A percentile compares a stretch with the other conserved stretches of the same genome.
Evolutionary conservation across 2,797 vertebrate genomes (phyloP).

Genomic region (Microctenopoma stevenorrisi): DNA sequence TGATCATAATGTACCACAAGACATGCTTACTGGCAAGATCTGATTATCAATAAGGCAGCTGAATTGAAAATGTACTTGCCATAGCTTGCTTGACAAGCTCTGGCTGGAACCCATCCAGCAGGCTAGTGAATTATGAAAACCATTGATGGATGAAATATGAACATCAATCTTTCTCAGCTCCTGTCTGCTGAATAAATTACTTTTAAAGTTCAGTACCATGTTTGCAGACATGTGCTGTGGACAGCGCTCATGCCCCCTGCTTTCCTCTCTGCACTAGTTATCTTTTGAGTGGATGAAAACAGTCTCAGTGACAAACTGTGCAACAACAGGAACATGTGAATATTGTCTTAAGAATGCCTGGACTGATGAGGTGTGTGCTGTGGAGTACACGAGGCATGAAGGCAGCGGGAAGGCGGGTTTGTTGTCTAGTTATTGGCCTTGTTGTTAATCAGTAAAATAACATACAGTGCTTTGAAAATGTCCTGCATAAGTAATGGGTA

Average conservation of each 20-base stretch:
- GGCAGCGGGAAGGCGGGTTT: slow-evolving; percentile 14
- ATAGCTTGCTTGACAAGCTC: slow-evolving; percentile 62
- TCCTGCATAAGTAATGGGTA: background rate
- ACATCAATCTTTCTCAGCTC: slow-evolving; percentile 76
- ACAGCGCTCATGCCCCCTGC: slow-evolving; percentile 30
- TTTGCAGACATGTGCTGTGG: slow-evolving; percentile 58
- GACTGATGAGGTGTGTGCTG: slow-evolving; percentile 45
- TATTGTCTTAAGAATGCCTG: slow-evolving; percentile 10
- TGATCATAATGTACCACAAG: slow-evolving; percentile 29
- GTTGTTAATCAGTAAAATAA: slow-evolving; percentile 55
- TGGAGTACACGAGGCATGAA: slow-evolving; percentile 23
- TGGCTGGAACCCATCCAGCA: slow-evolving; percentile 59
- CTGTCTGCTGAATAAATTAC: slow-evolving; percentile 76
- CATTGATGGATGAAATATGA: slow-evolving; percentile 79
- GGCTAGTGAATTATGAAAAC: slow-evolving; percentile 70
- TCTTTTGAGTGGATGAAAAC: slow-evolving; percentile 20
- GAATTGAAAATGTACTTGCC: slow-evolving; percentile 51
- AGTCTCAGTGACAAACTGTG: slow-evolving; percentile 17
- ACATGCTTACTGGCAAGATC: slow-evolving; percentile 43
- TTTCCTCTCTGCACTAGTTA: background rate
- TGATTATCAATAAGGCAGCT: slow-evolving; percentile 63
- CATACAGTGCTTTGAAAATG: slow-evolving; percentile 27
- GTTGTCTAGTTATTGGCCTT: slow-evolving; percentile 42
- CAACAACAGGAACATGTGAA: slow-evolving; percentile 12
- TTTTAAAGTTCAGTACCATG: slow-evolving; percentile 67